A percentile compares a stretch with the other conserved stretches of the same genome.
Conservation (phyloP, 2,888 invertebrate genomes). For the Endomychus coccineus region DNA sequence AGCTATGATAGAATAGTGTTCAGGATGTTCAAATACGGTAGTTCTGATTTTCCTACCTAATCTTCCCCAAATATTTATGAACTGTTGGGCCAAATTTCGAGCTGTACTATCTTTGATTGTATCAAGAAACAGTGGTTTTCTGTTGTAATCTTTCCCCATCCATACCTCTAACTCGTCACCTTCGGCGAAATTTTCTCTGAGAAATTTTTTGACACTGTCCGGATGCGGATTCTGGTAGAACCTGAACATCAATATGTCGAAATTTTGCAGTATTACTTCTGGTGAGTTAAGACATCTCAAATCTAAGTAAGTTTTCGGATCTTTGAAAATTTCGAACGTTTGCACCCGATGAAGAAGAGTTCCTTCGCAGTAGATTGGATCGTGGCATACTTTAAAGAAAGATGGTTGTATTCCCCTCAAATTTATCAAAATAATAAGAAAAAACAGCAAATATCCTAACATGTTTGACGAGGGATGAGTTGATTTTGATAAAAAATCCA, state of each 20-base stretch:
- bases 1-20: constrained; percentile 39
- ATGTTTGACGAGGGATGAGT: too few species aligned
- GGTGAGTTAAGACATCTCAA: constrained; percentile 58
- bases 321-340: constrained; percentile 55
- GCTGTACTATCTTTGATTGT: constrained; percentile 57
- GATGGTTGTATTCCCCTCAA: too few species aligned
- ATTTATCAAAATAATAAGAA: too few species aligned
- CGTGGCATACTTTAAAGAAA: too few species aligned
- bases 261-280: constrained; percentile 51
- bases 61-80: constrained; percentile 56
- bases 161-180: constrained; percentile 53
- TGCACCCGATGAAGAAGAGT: constrained; percentile 65
- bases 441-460: too few species aligned
- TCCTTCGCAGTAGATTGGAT: constrained; percentile 69
- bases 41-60: constrained; percentile 55
- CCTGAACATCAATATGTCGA: constrained; percentile 49
- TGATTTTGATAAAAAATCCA: too few species aligned
- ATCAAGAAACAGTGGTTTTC: constrained; percentile 53
- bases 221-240: constrained; percentile 44
- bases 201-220: constrained; percentile 48
- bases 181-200: constrained; percentile 52
- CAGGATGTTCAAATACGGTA: constrained; percentile 46
- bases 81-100: constrained; percentile 53
- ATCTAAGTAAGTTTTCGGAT: constrained; percentile 82
- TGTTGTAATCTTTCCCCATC: constrained; percentile 52